These are phyloP conservation scores for Dichetophora obliterata DNA, from an alignment of 2,888 invertebrate species.

Conservation along the genomic window DNA sequence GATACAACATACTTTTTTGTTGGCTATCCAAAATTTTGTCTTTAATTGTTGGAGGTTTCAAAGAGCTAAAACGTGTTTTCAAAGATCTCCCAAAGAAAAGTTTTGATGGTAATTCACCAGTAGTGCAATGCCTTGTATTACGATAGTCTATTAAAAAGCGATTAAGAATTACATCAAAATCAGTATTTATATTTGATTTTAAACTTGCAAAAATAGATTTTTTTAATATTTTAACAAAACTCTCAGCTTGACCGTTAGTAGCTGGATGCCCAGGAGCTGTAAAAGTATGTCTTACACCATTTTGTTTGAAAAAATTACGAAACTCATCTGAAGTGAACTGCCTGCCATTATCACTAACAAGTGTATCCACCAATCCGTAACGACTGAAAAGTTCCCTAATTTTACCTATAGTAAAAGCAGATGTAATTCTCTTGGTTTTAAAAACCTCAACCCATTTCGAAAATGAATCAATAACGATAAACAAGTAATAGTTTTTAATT, in stretches of 20 bases:
- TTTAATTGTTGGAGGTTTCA: background rate
- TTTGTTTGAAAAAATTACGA: constrained; percentile 22
- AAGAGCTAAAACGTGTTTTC: background rate
- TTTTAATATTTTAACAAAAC: background rate
- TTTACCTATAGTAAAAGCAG: too few relatives aligned
- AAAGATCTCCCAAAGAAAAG: background rate
- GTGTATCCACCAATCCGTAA: too few relatives aligned
- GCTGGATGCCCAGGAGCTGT: constrained; percentile 49
- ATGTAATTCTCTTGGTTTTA: constrained; percentile 45
- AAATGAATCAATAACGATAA: constrained; percentile 45
- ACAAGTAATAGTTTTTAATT: constrained; percentile 41
- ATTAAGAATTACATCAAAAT: background rate
- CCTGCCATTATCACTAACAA: constrained; percentile 46
- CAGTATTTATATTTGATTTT: too few relatives aligned
- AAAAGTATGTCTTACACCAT: constrained; percentile 35
- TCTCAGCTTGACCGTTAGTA: constrained; percentile 48
- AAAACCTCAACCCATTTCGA: constrained; percentile 49
- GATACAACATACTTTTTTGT: background rate
- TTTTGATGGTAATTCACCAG: background rate
- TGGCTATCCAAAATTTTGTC: background rate
- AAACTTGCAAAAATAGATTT: background rate
- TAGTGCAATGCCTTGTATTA: background rate
- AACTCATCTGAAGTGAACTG: constrained; percentile 44
- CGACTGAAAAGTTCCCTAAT: too few relatives aligned
- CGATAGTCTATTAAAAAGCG: too few relatives aligned